Evolutionary conservation across 2,113 vertebrate species (phyloP).

Genomic region (Rhinichthys klamathensis): DNA sequence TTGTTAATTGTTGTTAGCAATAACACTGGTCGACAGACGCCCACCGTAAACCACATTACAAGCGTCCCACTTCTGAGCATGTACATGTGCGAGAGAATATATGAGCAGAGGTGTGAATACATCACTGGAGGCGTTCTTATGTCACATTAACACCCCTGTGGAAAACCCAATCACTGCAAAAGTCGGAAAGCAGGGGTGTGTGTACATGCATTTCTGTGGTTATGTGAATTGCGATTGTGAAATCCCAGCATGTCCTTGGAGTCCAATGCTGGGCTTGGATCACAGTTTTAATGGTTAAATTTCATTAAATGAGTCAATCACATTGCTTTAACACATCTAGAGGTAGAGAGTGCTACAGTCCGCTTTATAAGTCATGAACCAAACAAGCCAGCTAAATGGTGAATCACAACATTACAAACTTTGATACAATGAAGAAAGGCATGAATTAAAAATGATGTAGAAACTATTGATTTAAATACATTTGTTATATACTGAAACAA

Average conservation of each 20-base stretch:
- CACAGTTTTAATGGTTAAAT: not conserved
- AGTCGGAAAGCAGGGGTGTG: slow-evolving; percentile 7
- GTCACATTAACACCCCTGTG: slow-evolving; percentile 60
- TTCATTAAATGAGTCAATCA: not conserved
- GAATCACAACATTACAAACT: too few relatives aligned
- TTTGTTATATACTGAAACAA: not conserved
- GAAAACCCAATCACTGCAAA: slow-evolving; percentile 31
- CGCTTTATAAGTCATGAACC: too few relatives aligned
- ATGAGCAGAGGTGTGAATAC: slow-evolving; percentile 34
- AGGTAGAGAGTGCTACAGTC: too few relatives aligned
- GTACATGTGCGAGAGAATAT: slow-evolving; percentile 26
- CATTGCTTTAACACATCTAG: not conserved
- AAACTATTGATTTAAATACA: not conserved
- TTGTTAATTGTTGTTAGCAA: not conserved
- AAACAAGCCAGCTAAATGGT: too few relatives aligned
- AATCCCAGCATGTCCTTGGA: not conserved
- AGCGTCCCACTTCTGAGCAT: slow-evolving; percentile 53
- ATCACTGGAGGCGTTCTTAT: slow-evolving; percentile 13
- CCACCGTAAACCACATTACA: not conserved
- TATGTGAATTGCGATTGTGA: not conserved
- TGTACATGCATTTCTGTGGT: not conserved
- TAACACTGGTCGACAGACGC: not conserved
- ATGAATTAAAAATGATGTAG: too few relatives aligned
- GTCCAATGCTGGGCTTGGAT: too few relatives aligned
- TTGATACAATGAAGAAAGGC: not conserved